These are phyloP conservation scores for Oncorhynchus mykiss DNA, from an alignment of 2,113 vertebrate species.

Conservation along the genomic window DNA sequence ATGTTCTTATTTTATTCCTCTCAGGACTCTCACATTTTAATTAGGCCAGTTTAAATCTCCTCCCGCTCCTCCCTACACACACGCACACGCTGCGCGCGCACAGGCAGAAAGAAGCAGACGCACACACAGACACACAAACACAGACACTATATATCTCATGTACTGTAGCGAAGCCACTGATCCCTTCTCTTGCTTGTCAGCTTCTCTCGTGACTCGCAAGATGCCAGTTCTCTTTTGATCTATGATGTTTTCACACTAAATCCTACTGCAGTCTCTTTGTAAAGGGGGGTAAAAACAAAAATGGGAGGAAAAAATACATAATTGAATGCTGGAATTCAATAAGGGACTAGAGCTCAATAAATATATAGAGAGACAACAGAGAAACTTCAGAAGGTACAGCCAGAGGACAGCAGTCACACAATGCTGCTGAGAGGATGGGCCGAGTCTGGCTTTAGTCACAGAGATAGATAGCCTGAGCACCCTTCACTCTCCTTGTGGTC, in stretches of 20 bases:
- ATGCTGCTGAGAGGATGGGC: no score
- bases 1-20: conserved; percentile 73
- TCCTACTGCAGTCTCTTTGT: conserved; percentile 15
- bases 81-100: no score
- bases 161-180: background rate
- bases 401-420: background rate
- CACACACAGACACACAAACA: no score
- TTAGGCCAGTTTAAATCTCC: conserved; percentile 72
- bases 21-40: conserved; percentile 73
- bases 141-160: background rate
- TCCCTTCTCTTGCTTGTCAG: conserved; percentile 34
- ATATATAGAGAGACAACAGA: background rate
- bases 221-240: conserved; percentile 54
- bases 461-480: background rate
- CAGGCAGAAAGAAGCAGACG: no score
- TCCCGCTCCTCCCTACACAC: conserved; percentile 49
- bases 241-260: conserved; percentile 22
- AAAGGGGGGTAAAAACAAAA: conserved; percentile 28
- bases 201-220: conserved; percentile 17
- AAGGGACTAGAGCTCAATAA: conserved; percentile 32
- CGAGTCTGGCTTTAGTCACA: no score
- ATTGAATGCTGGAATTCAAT: conserved; percentile 48
- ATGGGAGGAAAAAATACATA: conserved; percentile 48
- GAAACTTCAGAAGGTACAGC: background rate
- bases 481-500: background rate